Percentiles rank a stretch among this genome's conserved stretches.
Evolutionary conservation across 1,140 invertebrate genomes (phyloP).

Genomic region (Pectinophora gossypiella): DNA sequence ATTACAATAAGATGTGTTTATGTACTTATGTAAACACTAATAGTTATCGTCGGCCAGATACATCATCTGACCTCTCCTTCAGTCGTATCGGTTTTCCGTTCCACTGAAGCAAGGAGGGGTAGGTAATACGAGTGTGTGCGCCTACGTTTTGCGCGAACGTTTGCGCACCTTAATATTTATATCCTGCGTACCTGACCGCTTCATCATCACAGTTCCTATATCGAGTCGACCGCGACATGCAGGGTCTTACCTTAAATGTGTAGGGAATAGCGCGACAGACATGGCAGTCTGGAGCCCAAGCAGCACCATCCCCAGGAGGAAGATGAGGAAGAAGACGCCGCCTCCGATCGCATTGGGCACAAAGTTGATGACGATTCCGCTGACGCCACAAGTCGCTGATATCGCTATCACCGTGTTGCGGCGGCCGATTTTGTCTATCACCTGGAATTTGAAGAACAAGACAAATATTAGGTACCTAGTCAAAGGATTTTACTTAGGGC

Average conservation of each 20-base stretch:
- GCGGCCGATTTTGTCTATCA: constrained; percentile 30
- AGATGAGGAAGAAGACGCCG: constrained; percentile 29
- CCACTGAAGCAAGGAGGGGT: not conserved
- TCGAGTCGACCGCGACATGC: not conserved
- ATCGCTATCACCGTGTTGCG: constrained; percentile 41
- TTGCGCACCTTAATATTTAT: not conserved
- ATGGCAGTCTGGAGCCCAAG: constrained; percentile 46
- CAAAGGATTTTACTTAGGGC: not conserved
- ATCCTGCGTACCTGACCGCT: not conserved
- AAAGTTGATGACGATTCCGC: constrained; percentile 39
- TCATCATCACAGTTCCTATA: not conserved
- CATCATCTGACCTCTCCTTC: too few species aligned
- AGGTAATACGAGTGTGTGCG: not conserved
- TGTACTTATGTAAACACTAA: too few species aligned
- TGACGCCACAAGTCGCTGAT: constrained; percentile 20
- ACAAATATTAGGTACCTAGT: not conserved
- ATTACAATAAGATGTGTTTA: too few species aligned
- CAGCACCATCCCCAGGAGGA: constrained; percentile 28
- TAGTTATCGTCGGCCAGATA: too few species aligned
- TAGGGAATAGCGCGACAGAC: constrained; percentile 41
- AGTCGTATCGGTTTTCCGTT: too few species aligned
- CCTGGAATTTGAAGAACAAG: constrained; percentile 15
- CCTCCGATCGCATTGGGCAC: constrained; percentile 39
- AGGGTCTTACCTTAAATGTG: constrained; percentile 36
- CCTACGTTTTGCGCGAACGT: too few species aligned